Conservation (phyloP, 1,140 invertebrate species). For the Musca domestica region DNA sequence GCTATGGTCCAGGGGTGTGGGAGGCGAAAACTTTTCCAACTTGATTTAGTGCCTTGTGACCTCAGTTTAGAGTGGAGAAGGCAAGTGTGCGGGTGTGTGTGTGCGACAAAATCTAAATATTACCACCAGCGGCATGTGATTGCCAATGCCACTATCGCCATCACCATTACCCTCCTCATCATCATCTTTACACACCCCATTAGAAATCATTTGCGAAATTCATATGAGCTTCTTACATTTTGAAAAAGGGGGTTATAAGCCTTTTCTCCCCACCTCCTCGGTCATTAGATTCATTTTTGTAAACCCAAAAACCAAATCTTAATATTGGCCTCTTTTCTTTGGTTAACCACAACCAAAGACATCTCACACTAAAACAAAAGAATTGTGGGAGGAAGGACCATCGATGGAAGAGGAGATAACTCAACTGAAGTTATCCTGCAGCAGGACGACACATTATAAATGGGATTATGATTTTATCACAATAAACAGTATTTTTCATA, state of each 20-base stretch:
- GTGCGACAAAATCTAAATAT: neutral
- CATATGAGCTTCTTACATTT: too few species aligned
- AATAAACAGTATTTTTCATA: constrained; percentile 44
- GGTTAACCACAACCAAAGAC: neutral
- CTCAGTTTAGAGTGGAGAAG: constrained; percentile 53
- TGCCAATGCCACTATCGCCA: neutral
- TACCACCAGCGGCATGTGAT: constrained; percentile 10
- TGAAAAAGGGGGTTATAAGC: too few species aligned
- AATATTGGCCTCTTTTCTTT: constrained; percentile 1
- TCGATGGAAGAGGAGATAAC: neutral
- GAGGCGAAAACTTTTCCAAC: constrained; percentile 29
- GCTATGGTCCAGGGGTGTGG: neutral
- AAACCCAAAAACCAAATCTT: neutral
- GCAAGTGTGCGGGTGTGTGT: constrained; percentile 15
- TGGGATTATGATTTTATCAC: constrained; percentile 55
- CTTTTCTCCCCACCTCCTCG: too few species aligned
- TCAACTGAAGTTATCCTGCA: constrained; percentile 7
- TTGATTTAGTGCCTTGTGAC: constrained; percentile 55
- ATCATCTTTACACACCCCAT: neutral
- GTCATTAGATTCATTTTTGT: too few species aligned
- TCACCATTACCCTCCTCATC: neutral
- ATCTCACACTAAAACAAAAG: constrained; percentile 1
- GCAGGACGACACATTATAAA: constrained; percentile 46
- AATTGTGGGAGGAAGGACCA: neutral
- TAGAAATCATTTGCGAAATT: constrained; percentile 17